phyloP scores from a whole-genome alignment of 2,113 vertebrate species.

The Rostratula benghalensis region DNA sequence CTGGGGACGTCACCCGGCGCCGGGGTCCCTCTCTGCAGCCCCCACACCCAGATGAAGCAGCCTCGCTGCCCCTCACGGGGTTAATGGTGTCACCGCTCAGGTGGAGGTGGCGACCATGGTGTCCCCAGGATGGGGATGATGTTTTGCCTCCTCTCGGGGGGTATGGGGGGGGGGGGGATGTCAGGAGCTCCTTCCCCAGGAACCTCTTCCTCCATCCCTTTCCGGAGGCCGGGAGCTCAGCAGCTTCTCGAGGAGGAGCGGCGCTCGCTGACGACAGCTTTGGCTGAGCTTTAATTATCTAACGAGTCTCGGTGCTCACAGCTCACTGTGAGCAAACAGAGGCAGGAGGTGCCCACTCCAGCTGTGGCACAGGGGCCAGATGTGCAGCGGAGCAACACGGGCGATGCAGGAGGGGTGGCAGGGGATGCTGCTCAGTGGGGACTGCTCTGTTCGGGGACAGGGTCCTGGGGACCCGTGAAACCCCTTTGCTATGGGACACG shows the following conservation, averaged over 20 bases:
- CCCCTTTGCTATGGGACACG: neutral
- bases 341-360: neutral
- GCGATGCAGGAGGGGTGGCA: neutral
- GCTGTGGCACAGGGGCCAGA: neutral
- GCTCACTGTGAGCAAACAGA: neutral
- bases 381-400: neutral
- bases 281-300: neutral
- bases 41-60: neutral
- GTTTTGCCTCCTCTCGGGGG: no score
- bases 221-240: neutral
- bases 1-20: rapidly evolving
- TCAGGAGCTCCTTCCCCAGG: neutral
- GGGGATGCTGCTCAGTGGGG: neutral
- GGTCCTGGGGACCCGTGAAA: rapidly evolving
- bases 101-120: rapidly evolving
- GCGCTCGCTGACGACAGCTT: neutral
- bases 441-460: neutral
- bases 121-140: neutral
- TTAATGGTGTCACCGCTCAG: neutral
- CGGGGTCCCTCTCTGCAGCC: neutral
- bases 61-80: neutral
- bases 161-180: rapidly evolving
- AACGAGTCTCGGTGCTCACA: neutral
- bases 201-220: neutral
- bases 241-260: neutral